Evolutionary conservation across 2,797 vertebrate species (phyloP), one percentile per base, ranked within the genome.

Genomic region (Arnoldichthys spilopterus): DNA sequence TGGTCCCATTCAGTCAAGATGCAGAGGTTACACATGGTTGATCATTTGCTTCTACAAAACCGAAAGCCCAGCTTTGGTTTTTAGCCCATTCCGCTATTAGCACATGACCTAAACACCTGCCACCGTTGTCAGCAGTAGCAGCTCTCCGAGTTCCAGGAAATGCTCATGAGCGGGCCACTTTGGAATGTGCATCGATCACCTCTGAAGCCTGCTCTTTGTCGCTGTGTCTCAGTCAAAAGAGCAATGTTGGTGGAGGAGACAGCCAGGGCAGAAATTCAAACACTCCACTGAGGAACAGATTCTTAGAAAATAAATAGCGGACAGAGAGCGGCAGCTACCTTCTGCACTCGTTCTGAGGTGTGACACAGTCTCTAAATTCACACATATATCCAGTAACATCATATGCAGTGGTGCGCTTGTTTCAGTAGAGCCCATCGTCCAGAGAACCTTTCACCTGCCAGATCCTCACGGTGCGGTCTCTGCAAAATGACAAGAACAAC

Each of bases 381-480:
- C 51, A 49, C 45, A 28, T 16, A 22, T 32, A 43, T 67, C 22
- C 63, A 67, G 22, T 43, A 18, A 43, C 34, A 4, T 43, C 11
- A 43, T 16, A n/a, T 26, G 54, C 73, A 28, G 37, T 22, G 26
- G 24, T 7, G 28, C 59, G 28, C 62, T 58, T 20, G 34, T 34
- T 61, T 92, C 89, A 94, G 83, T 88, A 79, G 37, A 90, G 59
- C 40, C 90, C 90, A 4, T 93, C 93, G n/a, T 98, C 97, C 73
- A 95, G 88, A 68, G 91, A 86, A 67, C 92, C 94, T 77, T 93
- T 95, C 82, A 94, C 91, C 85, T 96, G 97, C 98, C 98, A 99
- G 85, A 99, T 96, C 89, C 95, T 96, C 87, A 99, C 97, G 7
- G 98, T 99, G 53, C 95, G 94, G 86, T 99, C 98, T 85, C 98